Base-by-base conservation (phyloP, 2,888 invertebrate species). In the Catotricha subobsoleta region DNA sequence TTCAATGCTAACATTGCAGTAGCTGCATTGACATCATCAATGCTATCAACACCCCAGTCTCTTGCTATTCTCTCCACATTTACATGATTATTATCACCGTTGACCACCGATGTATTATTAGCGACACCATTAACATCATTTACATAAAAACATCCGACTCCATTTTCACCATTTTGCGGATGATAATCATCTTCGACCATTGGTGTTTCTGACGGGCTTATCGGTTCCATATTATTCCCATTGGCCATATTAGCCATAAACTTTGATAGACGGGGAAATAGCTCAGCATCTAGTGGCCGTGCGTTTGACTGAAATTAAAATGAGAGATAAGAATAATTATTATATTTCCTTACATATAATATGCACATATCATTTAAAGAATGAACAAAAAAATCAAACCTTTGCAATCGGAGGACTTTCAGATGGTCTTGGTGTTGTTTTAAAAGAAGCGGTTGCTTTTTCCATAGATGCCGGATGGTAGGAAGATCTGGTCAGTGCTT, bases 401-500 rank as follows among this genome's bases (percentile, higher is more conserved):
- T 15, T 36, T 38, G 20, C 30, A 20, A 20, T 2, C 18, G 38
- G 18, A 13, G 42, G 39, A 39, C 39, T 43, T 12, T 43, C 42
- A 10, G 34, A 18, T 29, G 39, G 27, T 13, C 39, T 29, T 9
- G 33, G 21, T 23, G 29, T 30, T 29, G 29, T 37, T 31, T 42
- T 42, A 6, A 37, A 31, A 15, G 23, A 23, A 19, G 30, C 20
- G 2, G 46, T 44, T 7, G 61, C 66, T 47, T 68, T 67, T 48
- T 72, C 71, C 36, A 70, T 58, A 2, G 68, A 67, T 21, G 70
- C 67, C 12, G 75, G 75, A 49, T 81, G 81, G 55, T 81, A 82
- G 0, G 91, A 90, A 25, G 88, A 87, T 45, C 91, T 79, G 42
- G 84, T 80, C 46, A 92, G 69, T 3, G 91, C 88, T 69, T 92